Evolutionary conservation across 92 coral and sea anemone genomes (phyloP), one percentile per base, ranked within the genome.

Genomic region (Zoanthus solanderi): DNA sequence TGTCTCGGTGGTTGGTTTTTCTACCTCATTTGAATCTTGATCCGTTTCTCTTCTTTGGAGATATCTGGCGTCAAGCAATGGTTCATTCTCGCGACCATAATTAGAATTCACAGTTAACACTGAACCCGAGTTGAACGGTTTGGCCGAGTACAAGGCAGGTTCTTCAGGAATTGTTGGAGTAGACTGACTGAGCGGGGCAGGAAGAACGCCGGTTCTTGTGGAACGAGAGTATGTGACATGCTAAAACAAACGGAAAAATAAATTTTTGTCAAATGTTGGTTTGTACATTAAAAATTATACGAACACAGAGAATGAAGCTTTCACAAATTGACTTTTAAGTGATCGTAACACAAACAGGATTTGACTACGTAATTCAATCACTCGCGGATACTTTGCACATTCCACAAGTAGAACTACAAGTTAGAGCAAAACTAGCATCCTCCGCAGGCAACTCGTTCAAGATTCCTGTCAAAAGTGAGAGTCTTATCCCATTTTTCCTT

Each of bases 151-250:
- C 3, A 42, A 60, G 18, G 87, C 90, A 17, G 87, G 92, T 75
- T 91, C 98, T 77, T 95, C 92, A 9, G 98, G 98, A 61, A 93
- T 89, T 23, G 92, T 95, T 17, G 98, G 98, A 32, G 99, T 96
- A 1, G 96, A 93, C 79, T 95, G 98, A 56, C 94, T 94, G 14
- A 94, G 90, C 23, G 98, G 98, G n/a, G 90, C 92, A 13, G 98
- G 98, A 17, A 91, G 79, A n/a, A 84, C 47, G 48, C 86, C 90
- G 66, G 88, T 92, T 13, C 96, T 94, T 18, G 84, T 57, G 7
- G 84, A 48, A 57, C 92, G 91, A 4, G 92, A 88, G 54, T 91
- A 91, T 0, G 92, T 79, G 69, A 91, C 92, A 83, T 56, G 53
- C 75, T 46, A 56, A 23, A 44, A 34, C 2, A 34, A 34, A 34